Base-by-base conservation (phyloP, 2,888 invertebrate genomes). In the Tromatobia lineatoria region DNA sequence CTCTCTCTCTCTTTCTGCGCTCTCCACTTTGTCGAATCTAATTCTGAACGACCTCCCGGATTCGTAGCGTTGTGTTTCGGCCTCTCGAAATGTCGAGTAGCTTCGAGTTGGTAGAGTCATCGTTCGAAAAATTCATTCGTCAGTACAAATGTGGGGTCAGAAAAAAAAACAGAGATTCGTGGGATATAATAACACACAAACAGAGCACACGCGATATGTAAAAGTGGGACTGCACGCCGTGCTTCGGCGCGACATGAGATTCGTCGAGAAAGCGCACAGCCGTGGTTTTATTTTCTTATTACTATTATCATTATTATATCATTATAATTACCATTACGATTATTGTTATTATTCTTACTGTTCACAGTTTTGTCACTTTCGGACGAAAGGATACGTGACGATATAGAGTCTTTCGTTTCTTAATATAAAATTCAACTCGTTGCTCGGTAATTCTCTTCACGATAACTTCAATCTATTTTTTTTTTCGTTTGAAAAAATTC, bases 181-280 rank as follows among this genome's bases (percentile, higher is more conserved):
- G 52, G 61, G 61, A 54, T 52, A 61, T 38, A 13, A 64, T 54
- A 25, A 75, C 13, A 61, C 23, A 73, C 47, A 69, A 23, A 77
- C 47, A 42, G 18, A 67, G 66, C 69, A 74, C 69, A 50, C 50
- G 71, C 71, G 83, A 83, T 83, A 83, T 83, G 83, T 80, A 80
- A 76, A 76, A 80, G 66, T 76, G 76, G 67, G 83, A 83, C 83
- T 83, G 76, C 76, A 64, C 82, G 29, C 71, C 85, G 71, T 75
- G 45, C 66, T 74, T 75, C 69, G 79, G 79, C 80, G 85, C 80
- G 75, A 85, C 74, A 82, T 80, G 86, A 86, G 85, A 86, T 85
- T 85, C 85, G 77, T 81, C 80, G 80, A 71, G 82, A 85, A 81
- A 86, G 83, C 79, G 84, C 86, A 85, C 86, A 85, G 86, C 86